Base-by-base conservation (phyloP, 2,113 vertebrate genomes). In the Leuciscus idus region DNA sequence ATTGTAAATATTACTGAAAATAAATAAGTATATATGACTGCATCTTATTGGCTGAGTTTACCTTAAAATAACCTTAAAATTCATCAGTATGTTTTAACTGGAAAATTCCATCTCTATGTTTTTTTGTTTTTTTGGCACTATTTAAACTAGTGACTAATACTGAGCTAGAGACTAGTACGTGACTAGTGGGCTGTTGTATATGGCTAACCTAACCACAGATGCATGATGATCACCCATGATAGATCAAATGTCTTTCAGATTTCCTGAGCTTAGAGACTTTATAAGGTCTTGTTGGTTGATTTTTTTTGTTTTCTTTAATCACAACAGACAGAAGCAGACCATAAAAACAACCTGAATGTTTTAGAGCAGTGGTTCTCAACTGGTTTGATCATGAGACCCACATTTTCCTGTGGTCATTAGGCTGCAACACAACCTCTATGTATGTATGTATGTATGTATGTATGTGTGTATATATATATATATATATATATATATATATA, bases 151-250 rank as follows among this genome's bases (percentile, higher is more conserved):
- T 59, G 81, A 73, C 81, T 83, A 70, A 83, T 57, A 39, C 21
- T 52, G 46, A 81, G 36, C 7, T 43, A 62, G 57, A 73, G 28
- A 59, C 66, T 84, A 21, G 46, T 84, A 87, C 88, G 84, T 86
- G 88, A 85, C 88, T 83, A 75, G n/a, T 30, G 57, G 55, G 19
- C 17, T 57, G 86, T 87, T 86, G 3, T 52, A 39, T n/a, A 83
- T 89, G 84, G 84, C 46, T 55, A 52, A 75, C 70, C 26, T 66
- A 23, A 68, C 66, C 70, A 59, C 30, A 36, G 64, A 21, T 50
- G 80, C 75, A 55, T 55, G 48, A n/a, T 43, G 11, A 61, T 80
- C 21, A 80, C 52, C 55, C 28, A 12, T 70, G 61, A 73, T 72
- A 26, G 46, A 73, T 73, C 21, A 57, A 73, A 33, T 73, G 66